Evolutionary conservation across 2,113 vertebrate genomes (phyloP).

Genomic region (Cettia cetti): DNA sequence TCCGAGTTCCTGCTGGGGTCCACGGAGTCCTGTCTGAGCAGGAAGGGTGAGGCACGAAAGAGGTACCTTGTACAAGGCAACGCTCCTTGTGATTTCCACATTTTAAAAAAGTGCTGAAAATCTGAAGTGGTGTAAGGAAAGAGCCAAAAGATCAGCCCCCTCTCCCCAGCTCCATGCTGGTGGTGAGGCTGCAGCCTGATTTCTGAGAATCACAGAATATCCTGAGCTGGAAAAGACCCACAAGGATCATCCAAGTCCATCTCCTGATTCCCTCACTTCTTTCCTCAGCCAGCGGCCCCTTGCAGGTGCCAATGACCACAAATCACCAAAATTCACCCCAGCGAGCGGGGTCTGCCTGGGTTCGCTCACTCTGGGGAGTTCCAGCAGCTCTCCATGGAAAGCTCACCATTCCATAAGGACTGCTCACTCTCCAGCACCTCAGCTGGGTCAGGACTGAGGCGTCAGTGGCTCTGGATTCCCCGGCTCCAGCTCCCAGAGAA

Average conservation of each 20-base stretch:
- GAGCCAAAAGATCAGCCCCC: background rate
- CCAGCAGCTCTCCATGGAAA: background rate
- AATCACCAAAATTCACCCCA: background rate
- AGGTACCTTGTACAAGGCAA: background rate
- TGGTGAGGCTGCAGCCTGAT: background rate
- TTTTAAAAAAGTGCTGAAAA: background rate
- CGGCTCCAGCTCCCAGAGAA: background rate
- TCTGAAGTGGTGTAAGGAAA: rapidly evolving
- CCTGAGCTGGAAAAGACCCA: background rate
- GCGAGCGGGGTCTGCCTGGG: background rate
- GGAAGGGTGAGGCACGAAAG: rapidly evolving
- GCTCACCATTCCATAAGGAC: rapidly evolving
- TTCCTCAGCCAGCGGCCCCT: rapidly evolving
- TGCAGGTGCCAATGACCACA: rapidly evolving
- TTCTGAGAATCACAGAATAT: background rate
- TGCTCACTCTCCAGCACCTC: rapidly evolving
- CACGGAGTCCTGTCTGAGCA: background rate
- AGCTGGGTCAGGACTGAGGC: rapidly evolving
- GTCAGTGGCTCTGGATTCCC: background rate
- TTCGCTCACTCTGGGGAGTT: background rate
- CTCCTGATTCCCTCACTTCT: background rate
- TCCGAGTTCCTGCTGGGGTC: rapidly evolving
- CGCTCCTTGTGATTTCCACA: rapidly evolving
- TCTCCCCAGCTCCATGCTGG: rapidly evolving
- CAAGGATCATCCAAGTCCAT: background rate